Percentiles rank a stretch among this genome's conserved stretches.
These are phyloP conservation scores for Diabrotica virgifera DNA, from an alignment of 1,140 invertebrate genomes.

Conservation along the genomic window DNA sequence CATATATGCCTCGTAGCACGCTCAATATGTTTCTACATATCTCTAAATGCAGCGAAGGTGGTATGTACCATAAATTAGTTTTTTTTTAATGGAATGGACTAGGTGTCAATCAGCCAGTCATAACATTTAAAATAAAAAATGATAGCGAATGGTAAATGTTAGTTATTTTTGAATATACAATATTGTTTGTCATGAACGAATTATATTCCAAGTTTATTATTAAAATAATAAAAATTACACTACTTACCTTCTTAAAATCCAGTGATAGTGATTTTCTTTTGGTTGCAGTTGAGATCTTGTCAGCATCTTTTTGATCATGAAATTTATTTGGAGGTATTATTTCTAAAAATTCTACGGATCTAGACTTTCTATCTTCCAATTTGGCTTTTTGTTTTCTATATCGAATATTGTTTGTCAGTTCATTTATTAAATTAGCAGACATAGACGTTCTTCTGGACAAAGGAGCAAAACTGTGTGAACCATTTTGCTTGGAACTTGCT, in stretches of 20 bases:
- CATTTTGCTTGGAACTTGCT: background rate
- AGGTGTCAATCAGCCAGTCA: too few species aligned
- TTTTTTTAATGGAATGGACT: too few species aligned
- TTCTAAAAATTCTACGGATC: constrained; percentile 11
- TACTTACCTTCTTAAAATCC: constrained; percentile 4
- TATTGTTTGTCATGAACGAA: too few species aligned
- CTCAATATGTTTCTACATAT: too few species aligned
- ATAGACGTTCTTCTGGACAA: constrained; percentile 9
- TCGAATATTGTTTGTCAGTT: constrained; percentile 5
- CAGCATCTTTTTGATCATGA: background rate
- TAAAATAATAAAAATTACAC: background rate
- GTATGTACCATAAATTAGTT: too few species aligned
- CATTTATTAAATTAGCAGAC: constrained; percentile 8
- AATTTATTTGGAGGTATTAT: background rate
- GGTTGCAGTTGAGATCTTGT: background rate
- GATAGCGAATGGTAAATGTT: too few species aligned
- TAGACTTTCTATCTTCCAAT: constrained; percentile 7
- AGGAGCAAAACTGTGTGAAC: background rate
- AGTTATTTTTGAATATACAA: too few species aligned
- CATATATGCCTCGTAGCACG: too few species aligned
- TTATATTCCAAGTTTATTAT: too few species aligned
- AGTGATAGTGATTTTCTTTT: constrained; percentile 12
- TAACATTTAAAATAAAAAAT: too few species aligned
- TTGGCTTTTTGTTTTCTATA: constrained; percentile 7
- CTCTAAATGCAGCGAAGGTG: too few species aligned